A percentile compares a stretch with the other conserved stretches of the same genome.
Evolutionary conservation across 2,113 vertebrate genomes (phyloP).

Genomic region (Copsychus sechellarum): DNA sequence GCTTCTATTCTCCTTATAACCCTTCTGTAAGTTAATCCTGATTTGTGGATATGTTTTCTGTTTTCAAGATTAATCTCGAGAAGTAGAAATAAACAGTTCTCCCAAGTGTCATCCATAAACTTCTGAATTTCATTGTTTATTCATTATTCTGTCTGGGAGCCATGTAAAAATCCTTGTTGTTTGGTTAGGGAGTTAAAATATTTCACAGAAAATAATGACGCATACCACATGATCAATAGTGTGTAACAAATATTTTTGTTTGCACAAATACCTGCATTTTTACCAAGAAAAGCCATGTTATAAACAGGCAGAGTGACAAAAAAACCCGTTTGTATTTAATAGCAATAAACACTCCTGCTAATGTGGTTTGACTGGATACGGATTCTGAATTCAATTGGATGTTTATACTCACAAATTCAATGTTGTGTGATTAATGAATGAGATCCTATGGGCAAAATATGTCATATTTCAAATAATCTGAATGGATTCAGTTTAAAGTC

Average conservation of each 20-base stretch:
- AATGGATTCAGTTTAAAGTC: constrained; percentile 23
- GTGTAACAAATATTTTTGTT: neutral
- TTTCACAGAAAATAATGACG: neutral
- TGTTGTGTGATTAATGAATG: constrained; percentile 12
- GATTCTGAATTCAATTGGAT: neutral
- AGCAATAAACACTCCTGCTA: neutral
- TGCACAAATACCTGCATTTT: neutral
- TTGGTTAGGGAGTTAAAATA: neutral
- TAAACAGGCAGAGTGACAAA: neutral
- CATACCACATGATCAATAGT: neutral
- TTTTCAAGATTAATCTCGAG: neutral
- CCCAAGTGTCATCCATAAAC: neutral
- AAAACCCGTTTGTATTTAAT: neutral
- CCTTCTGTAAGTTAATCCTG: neutral
- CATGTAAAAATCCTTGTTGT: neutral
- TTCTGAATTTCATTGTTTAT: neutral
- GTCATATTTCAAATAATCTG: constrained; percentile 13
- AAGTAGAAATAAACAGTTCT: constrained; percentile 4
- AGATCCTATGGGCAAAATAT: constrained; percentile 37
- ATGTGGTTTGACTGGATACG: neutral
- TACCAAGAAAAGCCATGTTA: neutral
- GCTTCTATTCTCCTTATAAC: neutral
- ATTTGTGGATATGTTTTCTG: neutral
- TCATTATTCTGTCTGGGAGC: neutral
- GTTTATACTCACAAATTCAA: neutral